Base-by-base conservation (phyloP, 2,888 invertebrate species). In the Biston stratarius region DNA sequence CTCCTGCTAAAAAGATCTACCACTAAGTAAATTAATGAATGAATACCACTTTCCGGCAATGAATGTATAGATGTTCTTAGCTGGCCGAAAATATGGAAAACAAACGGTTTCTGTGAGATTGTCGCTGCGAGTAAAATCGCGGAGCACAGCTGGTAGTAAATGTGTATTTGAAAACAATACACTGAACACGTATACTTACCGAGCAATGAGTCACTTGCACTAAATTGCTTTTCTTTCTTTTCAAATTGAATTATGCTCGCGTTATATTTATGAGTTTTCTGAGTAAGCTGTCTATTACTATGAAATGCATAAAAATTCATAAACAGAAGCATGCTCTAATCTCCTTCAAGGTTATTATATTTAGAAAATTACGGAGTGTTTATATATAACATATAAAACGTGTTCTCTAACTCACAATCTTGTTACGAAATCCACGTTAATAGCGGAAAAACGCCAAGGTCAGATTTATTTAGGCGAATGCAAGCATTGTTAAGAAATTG, bases 361-460 rank as follows among this genome's bases (percentile, higher is more conserved):
- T 24, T 24, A 24, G 24, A 24, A 24, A 24, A 24, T 24, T 24
- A 24, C 24, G 24, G 24, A 24, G 24, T 2, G 14, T 3, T 10
- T 33, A 12, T 34, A 34, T 12, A n/a, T 10, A 51, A 57, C 61
- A 61, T 56, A 47, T 44, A 57, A 47, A 57, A 62, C 45, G 42
- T 69, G 36, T 57, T 45, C 64, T n/a, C n/a, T n/a, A 60, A 40
- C 49, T 65, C 55, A 38, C 67, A 57, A 64, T 60, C 45, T 34
- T 15, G 42, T 65, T 69, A 73, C 48, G 51, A 61, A 70, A 70
- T 63, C 59, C 14, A 69, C 70, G 61, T 72, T 62, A 71, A 74
- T 72, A 65, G 71, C 76, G 77, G 73, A 77, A 77, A 77, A 71
- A 44, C 52, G 44, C 69, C 79, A 78, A 82, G 80, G 79, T 71